Evolutionary conservation across 2,113 vertebrate species (phyloP).

Genomic region (Vulpes lagopus): DNA sequence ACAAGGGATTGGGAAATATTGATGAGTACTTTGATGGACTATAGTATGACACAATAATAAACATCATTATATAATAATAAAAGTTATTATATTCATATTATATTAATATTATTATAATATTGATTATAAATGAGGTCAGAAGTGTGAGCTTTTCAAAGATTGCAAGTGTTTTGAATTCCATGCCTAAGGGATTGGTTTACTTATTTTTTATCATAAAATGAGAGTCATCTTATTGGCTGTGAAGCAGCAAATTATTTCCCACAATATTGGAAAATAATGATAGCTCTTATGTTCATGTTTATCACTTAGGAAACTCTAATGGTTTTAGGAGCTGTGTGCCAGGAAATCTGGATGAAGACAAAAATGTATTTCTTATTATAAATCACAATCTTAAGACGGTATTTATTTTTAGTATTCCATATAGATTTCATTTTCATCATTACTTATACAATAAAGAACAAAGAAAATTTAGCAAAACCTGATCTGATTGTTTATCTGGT

Average conservation of each 20-base stretch:
- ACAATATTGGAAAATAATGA: background rate
- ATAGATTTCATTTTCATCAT: background rate
- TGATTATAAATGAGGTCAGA: background rate
- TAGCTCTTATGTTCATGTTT: background rate
- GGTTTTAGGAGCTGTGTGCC: background rate
- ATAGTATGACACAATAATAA: background rate
- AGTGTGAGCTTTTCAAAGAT: background rate
- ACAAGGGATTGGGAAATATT: background rate
- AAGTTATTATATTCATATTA: background rate
- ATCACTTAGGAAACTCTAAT: background rate
- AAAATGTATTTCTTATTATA: background rate
- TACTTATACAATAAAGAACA: background rate
- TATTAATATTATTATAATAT: background rate
- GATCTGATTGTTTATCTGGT: background rate
- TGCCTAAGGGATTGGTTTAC: background rate
- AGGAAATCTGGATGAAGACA: background rate
- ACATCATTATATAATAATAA: background rate
- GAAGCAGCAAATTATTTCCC: background rate
- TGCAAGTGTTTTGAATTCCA: background rate
- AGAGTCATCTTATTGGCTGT: background rate
- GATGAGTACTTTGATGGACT: background rate
- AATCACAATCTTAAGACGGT: background rate
- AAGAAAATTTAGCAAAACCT: background rate
- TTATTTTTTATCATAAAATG: background rate
- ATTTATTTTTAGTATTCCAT: background rate